Evolutionary conservation across 2,113 vertebrate species (phyloP), one percentile per base, ranked within the genome.

Genomic region (Odontophorus gujanensis): DNA sequence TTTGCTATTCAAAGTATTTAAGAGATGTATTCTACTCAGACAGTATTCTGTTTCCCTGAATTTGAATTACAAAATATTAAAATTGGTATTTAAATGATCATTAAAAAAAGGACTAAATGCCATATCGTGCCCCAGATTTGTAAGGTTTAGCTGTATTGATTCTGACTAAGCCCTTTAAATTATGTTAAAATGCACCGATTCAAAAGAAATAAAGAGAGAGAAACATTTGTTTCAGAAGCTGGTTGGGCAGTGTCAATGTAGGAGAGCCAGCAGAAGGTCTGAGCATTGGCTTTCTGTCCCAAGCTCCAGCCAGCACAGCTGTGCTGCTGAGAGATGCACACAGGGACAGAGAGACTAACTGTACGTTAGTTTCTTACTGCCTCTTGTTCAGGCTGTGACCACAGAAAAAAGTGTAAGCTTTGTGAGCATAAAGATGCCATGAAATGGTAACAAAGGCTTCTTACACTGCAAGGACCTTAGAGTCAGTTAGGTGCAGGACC

Each of bases 291-390:
- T 83, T 40, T 74, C 83, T 62, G 0, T 1, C 30, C 74, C 55
- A 5, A 68, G 53, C 74, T 84, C 36, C 58, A 65, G 81, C 48
- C 91, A 89, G 10, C 53, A 61, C 89, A 96, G 95, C 92, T 91
- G 87, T 38, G 69, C 73, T 68, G 30, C 34, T 20, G 71, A 50
- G 40, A 36, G 26, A 89, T 50, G 15, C 38, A 66, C 4, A 58
- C 81, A 59, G 50, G 22, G 38, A 18, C 22, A 75, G 48, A 42
- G 48, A 42, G 40, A 47, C 38, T 11, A 9, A 6, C 25, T 15
- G 43, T 8, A 20, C 6, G 6, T 5, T 4, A 53, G 50, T 40
- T 86, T 34, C 63, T 85, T 16, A 16, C 71, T n/a, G n/a, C 15
- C 53, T 9, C 24, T 79, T 80, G 25, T 20, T 69, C 19, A 62